These are phyloP conservation scores for Drosophila elegans DNA, from an alignment of 1,140 invertebrate species.

Conservation along the genomic window DNA sequence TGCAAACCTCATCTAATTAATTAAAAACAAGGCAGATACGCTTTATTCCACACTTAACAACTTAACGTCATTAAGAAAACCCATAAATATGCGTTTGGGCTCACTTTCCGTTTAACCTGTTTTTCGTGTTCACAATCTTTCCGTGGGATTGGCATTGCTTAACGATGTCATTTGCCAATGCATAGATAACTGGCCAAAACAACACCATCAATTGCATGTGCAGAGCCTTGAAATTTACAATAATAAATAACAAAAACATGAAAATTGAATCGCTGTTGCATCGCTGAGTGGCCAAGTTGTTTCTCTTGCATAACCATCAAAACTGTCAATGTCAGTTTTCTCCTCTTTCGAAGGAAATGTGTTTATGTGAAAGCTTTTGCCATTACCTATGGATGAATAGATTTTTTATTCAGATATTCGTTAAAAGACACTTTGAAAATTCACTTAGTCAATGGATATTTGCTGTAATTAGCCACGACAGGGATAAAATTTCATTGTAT, in stretches of 20 bases:
- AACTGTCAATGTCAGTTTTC: constrained; percentile 36
- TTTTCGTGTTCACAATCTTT: constrained; percentile 16
- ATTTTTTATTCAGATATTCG: constrained; percentile 19
- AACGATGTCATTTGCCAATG: constrained; percentile 52
- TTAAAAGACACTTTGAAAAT: background rate
- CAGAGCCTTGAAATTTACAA: constrained; percentile 40
- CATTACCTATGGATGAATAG: constrained; percentile 23
- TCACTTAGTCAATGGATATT: background rate
- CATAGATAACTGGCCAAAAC: constrained; percentile 30
- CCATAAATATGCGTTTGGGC: constrained; percentile 43
- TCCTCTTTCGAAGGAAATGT: constrained; percentile 9
- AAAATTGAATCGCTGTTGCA: constrained; percentile 26
- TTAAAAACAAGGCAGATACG: constrained; percentile 25
- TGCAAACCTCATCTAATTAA: constrained; percentile 28
- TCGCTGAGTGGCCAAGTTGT: constrained; percentile 12
- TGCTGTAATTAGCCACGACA: too few species aligned
- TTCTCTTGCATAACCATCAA: constrained; percentile 33
- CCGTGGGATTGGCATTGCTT: constrained; percentile 28
- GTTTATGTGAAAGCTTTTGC: constrained; percentile 27
- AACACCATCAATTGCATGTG: constrained; percentile 20
- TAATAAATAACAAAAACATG: constrained; percentile 18
- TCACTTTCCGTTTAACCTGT: constrained; percentile 28
- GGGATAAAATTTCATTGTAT: too few species aligned
- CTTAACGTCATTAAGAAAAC: constrained; percentile 32
- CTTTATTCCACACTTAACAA: constrained; percentile 16